phyloP scores from a whole-genome alignment of 2,888 invertebrate species.

The Biston betularia region DNA sequence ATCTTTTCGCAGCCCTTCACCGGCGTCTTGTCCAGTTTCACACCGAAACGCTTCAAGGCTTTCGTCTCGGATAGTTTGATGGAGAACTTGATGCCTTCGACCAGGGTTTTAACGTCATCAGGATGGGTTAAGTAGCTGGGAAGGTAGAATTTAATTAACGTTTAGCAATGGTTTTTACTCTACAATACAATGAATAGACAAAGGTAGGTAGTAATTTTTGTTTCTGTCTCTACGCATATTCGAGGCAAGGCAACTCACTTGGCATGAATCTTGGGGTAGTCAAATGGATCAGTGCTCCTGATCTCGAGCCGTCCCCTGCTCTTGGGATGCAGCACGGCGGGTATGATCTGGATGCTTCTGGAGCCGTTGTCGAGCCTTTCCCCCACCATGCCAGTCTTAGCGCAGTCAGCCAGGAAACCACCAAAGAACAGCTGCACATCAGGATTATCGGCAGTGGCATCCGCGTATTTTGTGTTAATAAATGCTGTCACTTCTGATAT shows the following conservation, averaged over 20 bases:
- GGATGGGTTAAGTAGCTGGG: constrained; percentile 90
- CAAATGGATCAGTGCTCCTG: constrained; percentile 91
- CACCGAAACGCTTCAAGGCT: constrained; percentile 87
- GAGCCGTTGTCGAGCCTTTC: constrained; percentile 90
- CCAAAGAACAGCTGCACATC: constrained; percentile 96
- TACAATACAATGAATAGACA: too few species aligned
- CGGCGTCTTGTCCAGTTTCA: constrained; percentile 90
- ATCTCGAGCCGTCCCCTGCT: constrained; percentile 93
- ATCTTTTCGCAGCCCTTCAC: constrained; percentile 91
- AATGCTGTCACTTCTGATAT: constrained; percentile 95
- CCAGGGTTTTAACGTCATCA: constrained; percentile 91
- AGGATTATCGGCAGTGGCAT: constrained; percentile 91
- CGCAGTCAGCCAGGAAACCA: constrained; percentile 94
- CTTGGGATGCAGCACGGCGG: constrained; percentile 94
- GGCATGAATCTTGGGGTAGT: constrained; percentile 94
- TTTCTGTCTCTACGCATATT: not conserved
- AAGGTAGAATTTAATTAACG: constrained; percentile 4
- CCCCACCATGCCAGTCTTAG: constrained; percentile 94
- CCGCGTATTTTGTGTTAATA: constrained; percentile 92
- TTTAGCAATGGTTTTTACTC: not conserved
- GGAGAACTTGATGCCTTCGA: constrained; percentile 94
- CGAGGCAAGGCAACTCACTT: constrained; percentile 83
- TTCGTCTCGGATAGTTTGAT: constrained; percentile 90
- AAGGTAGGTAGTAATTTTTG: not conserved
- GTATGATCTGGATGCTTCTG: constrained; percentile 90